Evolutionary conservation across 64 coral and sea anemone species (phyloP).

Genomic region (Pachyseris speciosa): DNA sequence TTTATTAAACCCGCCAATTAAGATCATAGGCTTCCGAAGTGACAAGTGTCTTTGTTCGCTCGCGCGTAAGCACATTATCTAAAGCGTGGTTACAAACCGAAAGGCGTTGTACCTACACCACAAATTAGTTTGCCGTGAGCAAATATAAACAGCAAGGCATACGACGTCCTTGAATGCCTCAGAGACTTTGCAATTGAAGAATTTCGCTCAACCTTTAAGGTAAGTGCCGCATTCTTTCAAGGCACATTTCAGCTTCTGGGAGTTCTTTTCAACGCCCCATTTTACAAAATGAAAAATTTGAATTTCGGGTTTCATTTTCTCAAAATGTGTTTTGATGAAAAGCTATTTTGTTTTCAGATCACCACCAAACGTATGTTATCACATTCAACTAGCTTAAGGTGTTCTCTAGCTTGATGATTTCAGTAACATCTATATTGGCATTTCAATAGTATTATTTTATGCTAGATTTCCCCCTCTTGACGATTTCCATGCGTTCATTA

Average conservation of each 20-base stretch:
- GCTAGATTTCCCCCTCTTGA: too few relatives aligned
- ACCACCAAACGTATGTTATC: too few relatives aligned
- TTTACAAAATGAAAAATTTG: too few relatives aligned
- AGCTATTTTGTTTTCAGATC: too few relatives aligned
- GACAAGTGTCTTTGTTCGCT: not conserved
- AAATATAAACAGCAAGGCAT: not conserved
- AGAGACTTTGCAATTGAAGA: not conserved
- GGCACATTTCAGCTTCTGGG: not conserved
- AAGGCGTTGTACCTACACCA: not conserved
- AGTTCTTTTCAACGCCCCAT: not conserved
- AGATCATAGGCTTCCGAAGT: not conserved
- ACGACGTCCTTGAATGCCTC: not conserved
- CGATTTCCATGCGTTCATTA: too few relatives aligned
- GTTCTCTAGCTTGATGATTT: too few relatives aligned
- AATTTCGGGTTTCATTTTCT: too few relatives aligned
- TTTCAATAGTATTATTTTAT: too few relatives aligned
- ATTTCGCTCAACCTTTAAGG: not conserved
- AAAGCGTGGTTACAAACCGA: not conserved
- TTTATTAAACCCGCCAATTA: constrained; percentile 9
- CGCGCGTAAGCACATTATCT: constrained; percentile 16
- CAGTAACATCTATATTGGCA: too few relatives aligned
- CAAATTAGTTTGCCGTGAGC: constrained; percentile 27
- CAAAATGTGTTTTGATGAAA: too few relatives aligned
- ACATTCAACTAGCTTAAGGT: too few relatives aligned
- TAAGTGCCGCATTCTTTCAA: not conserved